Conservation (phyloP, 1,140 invertebrate genomes). For the Eupeodes corollae region DNA sequence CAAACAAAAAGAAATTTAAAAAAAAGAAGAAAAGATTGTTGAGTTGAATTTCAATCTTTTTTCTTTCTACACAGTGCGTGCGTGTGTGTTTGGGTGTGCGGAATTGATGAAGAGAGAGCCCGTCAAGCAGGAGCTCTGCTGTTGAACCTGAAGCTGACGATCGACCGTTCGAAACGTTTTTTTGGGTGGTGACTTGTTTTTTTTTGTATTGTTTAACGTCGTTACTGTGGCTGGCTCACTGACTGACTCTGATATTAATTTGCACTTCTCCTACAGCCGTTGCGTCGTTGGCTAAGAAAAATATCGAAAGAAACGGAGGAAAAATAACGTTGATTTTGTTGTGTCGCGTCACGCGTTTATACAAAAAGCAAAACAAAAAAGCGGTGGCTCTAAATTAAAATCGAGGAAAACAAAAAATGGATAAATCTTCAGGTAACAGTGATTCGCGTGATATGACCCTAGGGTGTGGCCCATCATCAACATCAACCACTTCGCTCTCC, state of each 20-base stretch:
- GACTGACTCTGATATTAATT: neutral
- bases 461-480: constrained; percentile 1
- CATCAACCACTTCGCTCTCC: constrained; percentile 24
- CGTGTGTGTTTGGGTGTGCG: neutral
- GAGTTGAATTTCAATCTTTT: too few relatives aligned
- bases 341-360: too few relatives aligned
- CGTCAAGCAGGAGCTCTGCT: neutral
- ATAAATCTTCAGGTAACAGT: neutral
- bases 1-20: too few relatives aligned
- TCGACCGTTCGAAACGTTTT: constrained; percentile 3
- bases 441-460: neutral
- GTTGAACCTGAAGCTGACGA: neutral
- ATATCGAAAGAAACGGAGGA: too few relatives aligned
- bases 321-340: constrained; percentile 9
- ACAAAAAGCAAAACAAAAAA: too few relatives aligned
- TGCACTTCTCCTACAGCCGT: too few relatives aligned
- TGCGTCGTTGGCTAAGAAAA: too few relatives aligned
- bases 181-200: constrained; percentile 3
- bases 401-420: neutral
- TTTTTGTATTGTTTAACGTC: constrained; percentile 1
- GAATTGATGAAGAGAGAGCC: neutral
- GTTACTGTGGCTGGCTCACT: constrained; percentile 6
- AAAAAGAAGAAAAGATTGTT: too few relatives aligned
- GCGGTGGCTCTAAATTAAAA: too few relatives aligned
- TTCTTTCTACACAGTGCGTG: neutral